Evolutionary conservation across 2,797 vertebrate species (phyloP), one percentile per base, ranked within the genome.

Genomic region (Arctocebus calabarensis): DNA sequence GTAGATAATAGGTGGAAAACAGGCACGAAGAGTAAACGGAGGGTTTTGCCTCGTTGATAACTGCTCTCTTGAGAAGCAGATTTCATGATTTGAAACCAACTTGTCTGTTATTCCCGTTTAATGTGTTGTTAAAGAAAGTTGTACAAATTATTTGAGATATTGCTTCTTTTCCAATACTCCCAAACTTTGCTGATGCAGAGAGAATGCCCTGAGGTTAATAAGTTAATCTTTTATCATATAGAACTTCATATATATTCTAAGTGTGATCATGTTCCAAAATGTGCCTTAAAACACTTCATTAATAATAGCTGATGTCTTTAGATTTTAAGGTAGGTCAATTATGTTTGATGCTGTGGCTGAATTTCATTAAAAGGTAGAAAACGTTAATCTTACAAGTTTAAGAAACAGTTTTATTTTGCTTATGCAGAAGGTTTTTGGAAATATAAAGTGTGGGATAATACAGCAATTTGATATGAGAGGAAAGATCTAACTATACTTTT

Each of bases 241-340:
- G 82, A 96, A 88, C 22, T 96, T 87, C n/a, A 82, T 89, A 96
- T 83, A 91, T 86, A 96, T 91, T 97, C 66, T 48, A 88, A 27
- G 68, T 84, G 57, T 93, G 92, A 77, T 92, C 17, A 43, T 2
- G 0, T 92, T 93, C 52, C 84, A 97, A 96, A 95, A 78, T 61
- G n/a, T 96, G n/a, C 82, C 91, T 96, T 97, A 95, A 97, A 97
- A 96, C 57, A 89, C 52, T 95, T 97, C 37, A 85, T 97, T 97
- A 97, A 94, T 97, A 97, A 96, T 84, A 95, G 62, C 40, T 94
- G 74, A 87, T 95, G 55, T 94, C 45, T 97, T 98, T 93, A 96
- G 88, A 96, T 93, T 84, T 97, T 96, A 95, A 88, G 75, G 45
- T 96, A 96, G 94, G 64, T 93, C 91, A 94, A 57, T 97, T 96